A percentile compares a stretch with the other conserved stretches of the same genome.
Evolutionary conservation across 2,797 vertebrate species (phyloP).

Genomic region (Peromyscus aztecus): DNA sequence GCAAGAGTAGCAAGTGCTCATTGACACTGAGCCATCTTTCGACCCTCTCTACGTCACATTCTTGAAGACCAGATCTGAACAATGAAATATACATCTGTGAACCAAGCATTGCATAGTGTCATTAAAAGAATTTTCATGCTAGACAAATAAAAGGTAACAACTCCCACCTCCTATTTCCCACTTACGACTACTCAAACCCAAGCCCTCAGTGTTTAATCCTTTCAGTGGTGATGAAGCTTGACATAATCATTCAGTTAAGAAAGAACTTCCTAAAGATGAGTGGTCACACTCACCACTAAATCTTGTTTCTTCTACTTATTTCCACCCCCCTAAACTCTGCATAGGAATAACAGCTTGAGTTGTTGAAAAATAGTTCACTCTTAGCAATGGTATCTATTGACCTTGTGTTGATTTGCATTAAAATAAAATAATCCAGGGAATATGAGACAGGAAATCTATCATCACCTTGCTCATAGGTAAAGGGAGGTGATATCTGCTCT

Average conservation of each 20-base stretch:
- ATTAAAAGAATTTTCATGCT: background rate
- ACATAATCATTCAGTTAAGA: background rate
- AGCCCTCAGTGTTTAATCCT: background rate
- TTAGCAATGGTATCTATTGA: conserved; percentile 1
- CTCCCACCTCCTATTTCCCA: background rate
- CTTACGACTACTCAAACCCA: background rate
- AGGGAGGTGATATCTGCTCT: conserved; percentile 33
- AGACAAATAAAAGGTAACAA: background rate
- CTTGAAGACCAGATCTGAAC: background rate
- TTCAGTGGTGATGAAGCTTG: rapidly evolving
- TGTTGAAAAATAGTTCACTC: background rate
- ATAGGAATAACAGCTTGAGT: background rate
- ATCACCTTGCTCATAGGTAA: conserved; percentile 24
- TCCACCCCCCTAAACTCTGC: background rate
- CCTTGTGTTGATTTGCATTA: background rate
- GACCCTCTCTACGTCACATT: background rate
- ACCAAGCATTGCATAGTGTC: background rate
- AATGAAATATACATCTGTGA: background rate
- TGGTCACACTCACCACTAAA: background rate
- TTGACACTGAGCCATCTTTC: background rate
- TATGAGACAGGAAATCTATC: conserved; percentile 32
- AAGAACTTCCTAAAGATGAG: background rate
- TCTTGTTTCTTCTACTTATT: background rate
- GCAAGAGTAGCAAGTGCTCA: background rate
- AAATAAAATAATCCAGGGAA: conserved; percentile 31